Conservation (phyloP, 2,888 invertebrate species). For the Diplazon laetatorius region DNA sequence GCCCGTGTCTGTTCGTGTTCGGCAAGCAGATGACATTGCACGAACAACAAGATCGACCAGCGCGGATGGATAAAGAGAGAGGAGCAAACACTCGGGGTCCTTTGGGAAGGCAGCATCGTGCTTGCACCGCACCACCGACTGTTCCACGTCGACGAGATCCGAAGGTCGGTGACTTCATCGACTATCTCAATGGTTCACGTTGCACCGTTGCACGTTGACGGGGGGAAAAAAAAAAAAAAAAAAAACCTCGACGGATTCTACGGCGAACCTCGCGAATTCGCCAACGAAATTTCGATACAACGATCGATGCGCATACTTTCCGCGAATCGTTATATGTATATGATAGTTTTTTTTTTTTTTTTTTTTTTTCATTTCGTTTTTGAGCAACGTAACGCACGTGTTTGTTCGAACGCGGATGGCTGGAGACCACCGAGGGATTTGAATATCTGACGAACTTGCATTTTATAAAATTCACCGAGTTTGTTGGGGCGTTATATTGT, state of each 20-base stretch:
- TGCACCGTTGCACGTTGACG: constrained; percentile 64
- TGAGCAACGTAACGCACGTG: constrained; percentile 1
- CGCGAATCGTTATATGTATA: constrained; percentile 29
- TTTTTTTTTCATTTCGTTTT: neutral
- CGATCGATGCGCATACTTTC: neutral
- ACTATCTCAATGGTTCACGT: constrained; percentile 71
- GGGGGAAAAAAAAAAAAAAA: too few relatives aligned
- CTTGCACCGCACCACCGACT: constrained; percentile 73
- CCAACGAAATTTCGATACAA: neutral
- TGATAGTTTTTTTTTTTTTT: too few relatives aligned
- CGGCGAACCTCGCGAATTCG: neutral
- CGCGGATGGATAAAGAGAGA: constrained; percentile 62
- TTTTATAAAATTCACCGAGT: constrained; percentile 7
- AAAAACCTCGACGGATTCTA: neutral
- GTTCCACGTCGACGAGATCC: constrained; percentile 70
- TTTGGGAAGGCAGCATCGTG: constrained; percentile 71
- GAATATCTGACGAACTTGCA: constrained; percentile 53
- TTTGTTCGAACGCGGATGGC: constrained; percentile 30
- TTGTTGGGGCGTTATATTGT: constrained; percentile 1
- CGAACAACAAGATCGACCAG: constrained; percentile 84
- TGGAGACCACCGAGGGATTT: constrained; percentile 38
- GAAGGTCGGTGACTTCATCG: constrained; percentile 75
- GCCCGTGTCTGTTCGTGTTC: constrained; percentile 87
- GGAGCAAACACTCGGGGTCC: constrained; percentile 59
- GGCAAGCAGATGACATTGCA: constrained; percentile 83